Base-by-base conservation (phyloP, 2,113 vertebrate genomes). In the Apteryx mantelli region DNA sequence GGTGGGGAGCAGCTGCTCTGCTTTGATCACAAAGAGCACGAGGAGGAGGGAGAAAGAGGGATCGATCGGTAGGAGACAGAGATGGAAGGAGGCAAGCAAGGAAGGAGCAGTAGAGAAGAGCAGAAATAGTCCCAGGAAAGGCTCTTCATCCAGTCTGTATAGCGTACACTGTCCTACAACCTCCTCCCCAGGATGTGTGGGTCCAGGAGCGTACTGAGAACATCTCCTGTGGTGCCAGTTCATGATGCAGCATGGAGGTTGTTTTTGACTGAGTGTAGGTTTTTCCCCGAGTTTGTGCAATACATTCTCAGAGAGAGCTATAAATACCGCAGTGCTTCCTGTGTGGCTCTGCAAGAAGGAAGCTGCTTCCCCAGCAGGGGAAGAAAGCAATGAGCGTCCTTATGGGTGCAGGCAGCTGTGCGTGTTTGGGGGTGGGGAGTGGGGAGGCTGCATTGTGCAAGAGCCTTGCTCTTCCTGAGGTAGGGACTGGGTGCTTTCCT, bases 261-360 rank as follows among this genome's bases (percentile, higher is more conserved):
- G 95, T 85, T 87, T 91, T 40, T 69, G 38, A 89, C 70, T 1
- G 36, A 46, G 36, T 2, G 74, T 0, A 74, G 78, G 84, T 95
- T 96, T 81, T 89, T 40, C 92, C 92, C 94, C 68, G 4, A 42
- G 89, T 85, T 91, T 85, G 84, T 80, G 96, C 91, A 42, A 48
- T 40, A 11, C 0, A 7, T 71, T 80, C 68, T 90, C 82, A 50
- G 94, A 40, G 71, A 6, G 42, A 50, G 71, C 94, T 95, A 92
- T 91, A 97, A 97, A 95, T 95, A 96, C 91, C 58, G 3, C 58
- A 13, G 70, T 0, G 92, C 81, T 97, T 97, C 96, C 97, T 95
- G 96, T 92, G 95, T 1, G 40, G 86, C 81, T 79, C 81, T 21
- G 58, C 14, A 0, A 46, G 81, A 91, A 88, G 96, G 96, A 96